phyloP scores from a whole-genome alignment of 2,888 invertebrate genomes.

The Sussaba pulchella region DNA sequence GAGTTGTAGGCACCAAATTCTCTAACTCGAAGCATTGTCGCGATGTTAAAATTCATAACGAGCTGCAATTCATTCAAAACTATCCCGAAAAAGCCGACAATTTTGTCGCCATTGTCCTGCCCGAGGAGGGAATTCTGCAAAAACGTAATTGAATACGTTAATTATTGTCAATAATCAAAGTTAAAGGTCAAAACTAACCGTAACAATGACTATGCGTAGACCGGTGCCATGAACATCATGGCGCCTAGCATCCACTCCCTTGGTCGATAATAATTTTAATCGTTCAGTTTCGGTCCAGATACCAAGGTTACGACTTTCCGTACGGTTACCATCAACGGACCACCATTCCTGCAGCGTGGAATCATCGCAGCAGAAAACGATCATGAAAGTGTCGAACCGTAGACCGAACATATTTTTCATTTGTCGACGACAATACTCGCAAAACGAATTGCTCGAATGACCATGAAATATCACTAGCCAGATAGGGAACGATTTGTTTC shows the following conservation, averaged over 20 bases:
- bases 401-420: conserved; percentile 71
- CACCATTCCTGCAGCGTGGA: conserved; percentile 74
- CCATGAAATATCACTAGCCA: conserved; percentile 76
- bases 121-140: conserved; percentile 53
- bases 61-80: conserved; percentile 70
- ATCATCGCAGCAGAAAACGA: conserved; percentile 70
- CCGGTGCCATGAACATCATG: conserved; percentile 68
- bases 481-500: conserved; percentile 66
- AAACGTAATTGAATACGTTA: no score
- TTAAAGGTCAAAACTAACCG: conserved; percentile 62
- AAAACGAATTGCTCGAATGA: conserved; percentile 42
- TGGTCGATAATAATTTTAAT: conserved; percentile 9
- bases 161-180: neutral
- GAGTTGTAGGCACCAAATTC: conserved; percentile 71
- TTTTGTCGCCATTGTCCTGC: conserved; percentile 49
- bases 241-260: conserved; percentile 69
- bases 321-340: conserved; percentile 66
- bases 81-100: conserved; percentile 70
- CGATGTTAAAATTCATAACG: conserved; percentile 73
- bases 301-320: conserved; percentile 67
- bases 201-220: conserved; percentile 68
- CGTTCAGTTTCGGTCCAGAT: conserved; percentile 65
- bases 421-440: conserved; percentile 65
- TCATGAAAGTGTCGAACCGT: conserved; percentile 73
- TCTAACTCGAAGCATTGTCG: conserved; percentile 30